A percentile compares a stretch with the other conserved stretches of the same genome.
These are phyloP conservation scores for Aptenodytes patagonicus DNA, from an alignment of 2,113 vertebrate species.

Conservation along the genomic window DNA sequence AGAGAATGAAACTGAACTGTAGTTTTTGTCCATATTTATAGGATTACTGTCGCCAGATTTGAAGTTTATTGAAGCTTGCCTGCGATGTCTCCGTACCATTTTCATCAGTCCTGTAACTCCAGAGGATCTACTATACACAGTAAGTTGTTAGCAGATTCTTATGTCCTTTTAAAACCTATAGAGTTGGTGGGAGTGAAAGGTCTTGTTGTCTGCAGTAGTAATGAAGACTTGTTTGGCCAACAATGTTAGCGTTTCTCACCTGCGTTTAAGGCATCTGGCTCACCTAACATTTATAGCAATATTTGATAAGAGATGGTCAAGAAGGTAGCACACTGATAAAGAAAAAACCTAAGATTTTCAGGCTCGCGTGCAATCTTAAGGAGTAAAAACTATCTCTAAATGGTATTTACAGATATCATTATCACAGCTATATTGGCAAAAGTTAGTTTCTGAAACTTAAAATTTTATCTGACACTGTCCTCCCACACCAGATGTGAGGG, in stretches of 20 bases:
- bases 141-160: conserved; percentile 71
- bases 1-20: not conserved
- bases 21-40: conserved; percentile 47
- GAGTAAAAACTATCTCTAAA: not conserved
- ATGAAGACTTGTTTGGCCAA: not conserved
- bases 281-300: not conserved
- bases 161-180: not conserved
- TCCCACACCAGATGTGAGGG: not conserved
- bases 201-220: not conserved
- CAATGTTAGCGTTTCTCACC: not conserved
- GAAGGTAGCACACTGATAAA: not conserved
- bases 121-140: conserved; percentile 96
- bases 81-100: conserved; percentile 94
- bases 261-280: accelerated
- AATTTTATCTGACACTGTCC: not conserved
- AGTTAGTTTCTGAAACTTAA: not conserved
- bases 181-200: not conserved
- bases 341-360: not conserved
- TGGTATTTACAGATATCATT: not conserved
- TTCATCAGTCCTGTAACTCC: conserved; percentile 98
- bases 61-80: conserved; percentile 95
- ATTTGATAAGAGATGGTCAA: not conserved
- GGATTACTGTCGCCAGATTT: conserved; percentile 91
- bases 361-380: not conserved
- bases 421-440: not conserved